Conservation (phyloP, 2,113 vertebrate species). For the Malurus elegans region DNA sequence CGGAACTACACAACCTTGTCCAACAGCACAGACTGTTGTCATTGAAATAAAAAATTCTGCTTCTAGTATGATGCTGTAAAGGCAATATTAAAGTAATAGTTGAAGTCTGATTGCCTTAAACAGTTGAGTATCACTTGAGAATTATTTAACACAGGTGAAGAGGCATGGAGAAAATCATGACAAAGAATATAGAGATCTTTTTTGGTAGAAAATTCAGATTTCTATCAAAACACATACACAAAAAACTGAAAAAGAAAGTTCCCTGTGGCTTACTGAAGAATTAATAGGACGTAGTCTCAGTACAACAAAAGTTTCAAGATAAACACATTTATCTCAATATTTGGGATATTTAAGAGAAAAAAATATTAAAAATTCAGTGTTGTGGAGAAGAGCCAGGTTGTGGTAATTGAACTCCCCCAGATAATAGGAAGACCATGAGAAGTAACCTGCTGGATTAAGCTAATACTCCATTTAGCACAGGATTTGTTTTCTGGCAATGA, state of each 20-base stretch:
- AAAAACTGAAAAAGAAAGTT: background rate
- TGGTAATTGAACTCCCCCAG: background rate
- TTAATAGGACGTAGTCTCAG: background rate
- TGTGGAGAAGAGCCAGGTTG: background rate
- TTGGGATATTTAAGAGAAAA: background rate
- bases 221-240: background rate
- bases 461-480: background rate
- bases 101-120: background rate
- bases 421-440: background rate
- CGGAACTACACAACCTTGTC: background rate
- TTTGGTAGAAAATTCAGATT: background rate
- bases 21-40: background rate
- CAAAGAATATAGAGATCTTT: background rate
- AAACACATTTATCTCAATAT: background rate
- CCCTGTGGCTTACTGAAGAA: background rate
- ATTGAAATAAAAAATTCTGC: background rate
- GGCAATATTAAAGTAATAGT: background rate
- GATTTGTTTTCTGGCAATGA: background rate
- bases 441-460: background rate
- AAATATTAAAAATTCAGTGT: background rate
- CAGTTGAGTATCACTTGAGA: background rate
- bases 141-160: background rate
- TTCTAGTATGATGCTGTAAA: background rate
- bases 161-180: background rate
- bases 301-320: background rate